phyloP scores from a whole-genome alignment of 2,888 invertebrate genomes.

The Sesamia inferens region DNA sequence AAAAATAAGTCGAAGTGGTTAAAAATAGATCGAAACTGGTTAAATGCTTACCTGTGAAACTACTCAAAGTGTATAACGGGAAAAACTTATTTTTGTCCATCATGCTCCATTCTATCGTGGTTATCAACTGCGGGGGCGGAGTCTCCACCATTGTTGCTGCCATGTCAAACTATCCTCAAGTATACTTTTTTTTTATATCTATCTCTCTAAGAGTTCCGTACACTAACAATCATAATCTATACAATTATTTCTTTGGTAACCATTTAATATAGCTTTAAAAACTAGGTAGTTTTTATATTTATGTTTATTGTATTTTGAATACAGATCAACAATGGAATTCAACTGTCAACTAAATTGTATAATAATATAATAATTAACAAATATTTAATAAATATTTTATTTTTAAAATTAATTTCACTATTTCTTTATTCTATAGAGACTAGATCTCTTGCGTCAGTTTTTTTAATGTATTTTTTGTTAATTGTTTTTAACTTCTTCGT shows the following conservation, averaged over 20 bases:
- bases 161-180: constrained; percentile 65
- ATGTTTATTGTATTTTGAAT: constrained; percentile 58
- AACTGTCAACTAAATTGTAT: constrained; percentile 51
- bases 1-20: too few species aligned
- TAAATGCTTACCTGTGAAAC: constrained; percentile 92
- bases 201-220: constrained; percentile 65
- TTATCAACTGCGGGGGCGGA: constrained; percentile 91
- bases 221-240: constrained; percentile 68
- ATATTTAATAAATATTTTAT: constrained; percentile 66
- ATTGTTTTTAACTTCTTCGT: constrained; percentile 8
- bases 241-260: constrained; percentile 73
- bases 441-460: constrained; percentile 67
- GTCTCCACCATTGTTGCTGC: constrained; percentile 89
- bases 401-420: constrained; percentile 56
- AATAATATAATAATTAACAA: constrained; percentile 59
- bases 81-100: constrained; percentile 98
- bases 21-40: too few species aligned
- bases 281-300: too few species aligned
- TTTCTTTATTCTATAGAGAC: constrained; percentile 63
- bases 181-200: constrained; percentile 14
- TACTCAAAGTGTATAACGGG: constrained; percentile 97
- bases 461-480: constrained; percentile 27
- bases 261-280: constrained; percentile 64
- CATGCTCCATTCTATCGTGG: constrained; percentile 99
- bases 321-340: constrained; percentile 62